Conservation (phyloP, 1,140 invertebrate species). For the Trypoxylus dichotomus region DNA sequence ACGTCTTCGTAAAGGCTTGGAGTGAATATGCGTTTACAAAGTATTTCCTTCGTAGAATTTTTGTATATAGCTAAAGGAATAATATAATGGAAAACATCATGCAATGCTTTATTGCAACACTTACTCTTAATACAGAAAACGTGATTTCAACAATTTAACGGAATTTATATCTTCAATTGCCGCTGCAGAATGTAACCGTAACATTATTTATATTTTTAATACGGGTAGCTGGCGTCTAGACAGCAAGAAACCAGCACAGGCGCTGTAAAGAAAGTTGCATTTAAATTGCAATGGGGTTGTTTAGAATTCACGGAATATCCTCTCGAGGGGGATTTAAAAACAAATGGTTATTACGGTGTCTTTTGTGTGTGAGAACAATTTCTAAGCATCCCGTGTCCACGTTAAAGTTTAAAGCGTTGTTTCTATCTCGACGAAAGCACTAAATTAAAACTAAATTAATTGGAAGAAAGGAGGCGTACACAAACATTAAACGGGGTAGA, state of each 20-base stretch:
- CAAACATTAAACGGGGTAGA: not conserved
- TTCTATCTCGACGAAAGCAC: not conserved
- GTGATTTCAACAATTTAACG: not conserved
- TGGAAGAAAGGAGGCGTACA: not conserved
- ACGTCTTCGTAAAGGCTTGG: too few species aligned
- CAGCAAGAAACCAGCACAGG: not conserved
- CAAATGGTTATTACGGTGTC: slow-evolving; percentile 10
- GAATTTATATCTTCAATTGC: not conserved
- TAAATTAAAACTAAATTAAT: slow-evolving; percentile 17
- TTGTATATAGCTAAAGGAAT: too few species aligned
- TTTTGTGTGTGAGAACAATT: slow-evolving; percentile 21
- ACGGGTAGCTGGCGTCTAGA: not conserved
- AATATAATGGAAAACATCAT: too few species aligned
- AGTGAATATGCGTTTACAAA: too few species aligned
- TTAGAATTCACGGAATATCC: slow-evolving; percentile 21
- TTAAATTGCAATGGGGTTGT: slow-evolving; percentile 26
- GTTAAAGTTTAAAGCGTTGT: not conserved
- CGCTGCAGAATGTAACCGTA: not conserved
- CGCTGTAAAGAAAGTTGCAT: slow-evolving; percentile 1
- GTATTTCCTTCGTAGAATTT: too few species aligned
- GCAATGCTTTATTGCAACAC: too few species aligned
- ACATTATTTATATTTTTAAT: slow-evolving; percentile 19
- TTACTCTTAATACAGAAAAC: not conserved
- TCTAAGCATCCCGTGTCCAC: not conserved
- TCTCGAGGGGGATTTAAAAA: slow-evolving; percentile 21